phyloP scores from a whole-genome alignment of 1,140 invertebrate species.

The Cotesia vestalis region DNA sequence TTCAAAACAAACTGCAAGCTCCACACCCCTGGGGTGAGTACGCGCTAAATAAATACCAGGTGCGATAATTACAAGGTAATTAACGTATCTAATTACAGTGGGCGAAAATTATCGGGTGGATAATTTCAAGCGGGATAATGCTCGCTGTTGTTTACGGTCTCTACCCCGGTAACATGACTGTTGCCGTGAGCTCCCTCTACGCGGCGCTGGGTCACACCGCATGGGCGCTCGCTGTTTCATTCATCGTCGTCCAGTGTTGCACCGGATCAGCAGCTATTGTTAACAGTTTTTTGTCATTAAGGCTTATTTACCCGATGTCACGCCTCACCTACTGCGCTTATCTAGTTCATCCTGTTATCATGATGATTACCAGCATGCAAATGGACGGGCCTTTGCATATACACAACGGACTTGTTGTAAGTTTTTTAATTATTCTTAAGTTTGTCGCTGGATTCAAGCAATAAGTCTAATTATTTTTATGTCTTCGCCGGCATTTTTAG shows the following conservation, averaged over 20 bases:
- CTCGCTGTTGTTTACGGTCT: slow-evolving; percentile 80
- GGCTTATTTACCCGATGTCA: slow-evolving; percentile 83
- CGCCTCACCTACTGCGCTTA: slow-evolving; percentile 91
- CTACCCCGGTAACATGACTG: slow-evolving; percentile 74
- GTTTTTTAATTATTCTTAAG: slow-evolving; percentile 39
- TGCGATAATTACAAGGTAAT: not conserved
- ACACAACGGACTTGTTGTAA: slow-evolving; percentile 76
- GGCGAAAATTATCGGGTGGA: slow-evolving; percentile 68
- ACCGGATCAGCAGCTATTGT: slow-evolving; percentile 78
- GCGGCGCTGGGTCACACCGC: slow-evolving; percentile 72
- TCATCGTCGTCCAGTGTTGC: slow-evolving; percentile 84
- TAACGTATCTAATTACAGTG: slow-evolving; percentile 43
- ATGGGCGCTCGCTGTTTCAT: slow-evolving; percentile 80
- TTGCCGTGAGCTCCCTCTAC: slow-evolving; percentile 70
- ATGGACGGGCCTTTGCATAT: slow-evolving; percentile 82
- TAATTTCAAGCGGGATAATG: slow-evolving; percentile 68
- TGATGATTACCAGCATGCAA: slow-evolving; percentile 79
- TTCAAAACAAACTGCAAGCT: slow-evolving; percentile 76
- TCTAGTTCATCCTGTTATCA: slow-evolving; percentile 86
- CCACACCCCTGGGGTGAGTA: slow-evolving; percentile 68
- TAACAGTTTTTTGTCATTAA: slow-evolving; percentile 80
- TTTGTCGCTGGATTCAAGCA: not conserved
- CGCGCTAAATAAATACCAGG: too few relatives aligned
- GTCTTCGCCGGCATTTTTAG: too few relatives aligned
- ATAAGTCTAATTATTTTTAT: too few relatives aligned